Evolutionary conservation across 2,888 invertebrate genomes (phyloP).

Genomic region (Leucania comma): DNA sequence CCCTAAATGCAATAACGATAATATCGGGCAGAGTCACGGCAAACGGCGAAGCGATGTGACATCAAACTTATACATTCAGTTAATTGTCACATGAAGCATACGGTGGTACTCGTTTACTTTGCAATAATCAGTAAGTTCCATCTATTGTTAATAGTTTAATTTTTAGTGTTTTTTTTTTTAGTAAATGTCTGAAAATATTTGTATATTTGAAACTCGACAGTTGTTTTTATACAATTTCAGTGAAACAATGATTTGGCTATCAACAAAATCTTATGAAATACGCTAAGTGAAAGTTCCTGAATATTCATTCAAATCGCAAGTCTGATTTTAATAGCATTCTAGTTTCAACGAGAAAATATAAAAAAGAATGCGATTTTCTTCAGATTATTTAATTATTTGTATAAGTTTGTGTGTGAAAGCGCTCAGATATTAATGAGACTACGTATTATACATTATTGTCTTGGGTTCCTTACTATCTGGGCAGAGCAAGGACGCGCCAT

Average conservation of each 20-base stretch:
- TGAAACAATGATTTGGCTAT: constrained; percentile 11
- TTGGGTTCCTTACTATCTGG: constrained; percentile 26
- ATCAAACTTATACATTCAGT: constrained; percentile 52
- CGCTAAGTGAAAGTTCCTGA: constrained; percentile 41
- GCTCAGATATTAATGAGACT: constrained; percentile 31
- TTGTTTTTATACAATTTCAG: constrained; percentile 6
- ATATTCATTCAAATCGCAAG: constrained; percentile 39
- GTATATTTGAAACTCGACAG: background rate
- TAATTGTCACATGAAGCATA: background rate
- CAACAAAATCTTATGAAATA: constrained; percentile 31
- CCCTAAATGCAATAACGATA: constrained; percentile 58
- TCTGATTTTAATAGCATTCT: constrained; percentile 47
- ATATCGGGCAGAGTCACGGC: constrained; percentile 49
- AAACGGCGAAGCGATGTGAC: constrained; percentile 25
- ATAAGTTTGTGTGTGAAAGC: constrained; percentile 50
- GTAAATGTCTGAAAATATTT: background rate
- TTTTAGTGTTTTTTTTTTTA: background rate
- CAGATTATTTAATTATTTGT: constrained; percentile 22
- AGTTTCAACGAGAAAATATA: constrained; percentile 2
- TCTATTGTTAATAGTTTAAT: background rate
- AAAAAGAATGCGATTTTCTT: background rate
- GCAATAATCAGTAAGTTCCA: constrained; percentile 25
- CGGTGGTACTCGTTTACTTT: constrained; percentile 3
- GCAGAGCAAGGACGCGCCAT: background rate
- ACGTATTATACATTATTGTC: background rate